Conservation (phyloP, 2,888 invertebrate genomes). For the Megamerina dolium region DNA sequence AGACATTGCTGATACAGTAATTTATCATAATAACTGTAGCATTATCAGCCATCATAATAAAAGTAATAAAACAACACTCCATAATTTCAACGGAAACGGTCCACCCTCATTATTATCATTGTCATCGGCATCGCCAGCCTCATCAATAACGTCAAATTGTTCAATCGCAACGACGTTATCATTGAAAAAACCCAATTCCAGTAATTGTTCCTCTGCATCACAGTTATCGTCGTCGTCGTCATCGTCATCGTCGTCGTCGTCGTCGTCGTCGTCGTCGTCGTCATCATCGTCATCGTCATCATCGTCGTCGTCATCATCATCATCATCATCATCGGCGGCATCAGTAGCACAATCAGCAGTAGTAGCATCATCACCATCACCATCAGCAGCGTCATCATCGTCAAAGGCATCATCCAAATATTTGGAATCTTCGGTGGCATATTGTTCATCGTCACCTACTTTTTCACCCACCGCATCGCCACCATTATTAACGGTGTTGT, state of each 20-base stretch:
- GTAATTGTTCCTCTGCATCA: constrained; percentile 12
- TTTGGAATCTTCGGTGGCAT: background rate
- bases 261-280: constrained; percentile 15
- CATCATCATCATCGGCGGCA: constrained; percentile 5
- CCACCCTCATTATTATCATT: constrained; percentile 19
- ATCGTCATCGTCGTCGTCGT: constrained; percentile 24
- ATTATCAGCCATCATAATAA: constrained; percentile 2
- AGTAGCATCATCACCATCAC: constrained; percentile 6
- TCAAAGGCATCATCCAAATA: constrained; percentile 5
- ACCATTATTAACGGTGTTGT: constrained; percentile 15
- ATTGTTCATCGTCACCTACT: background rate
- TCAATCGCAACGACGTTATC: constrained; percentile 25
- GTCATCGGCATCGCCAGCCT: constrained; percentile 41
- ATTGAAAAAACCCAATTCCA: constrained; percentile 32
- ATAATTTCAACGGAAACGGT: constrained; percentile 27
- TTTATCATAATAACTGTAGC: constrained; percentile 10
- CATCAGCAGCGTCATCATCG: background rate
- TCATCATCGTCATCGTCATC: constrained; percentile 14
- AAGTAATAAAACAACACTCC: constrained; percentile 32
- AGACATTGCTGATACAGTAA: constrained; percentile 6
- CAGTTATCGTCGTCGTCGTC: constrained; percentile 15
- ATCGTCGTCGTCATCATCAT: constrained; percentile 12
- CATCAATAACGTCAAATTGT: constrained; percentile 39
- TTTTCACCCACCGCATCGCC: constrained; percentile 3
- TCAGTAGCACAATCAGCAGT: constrained; percentile 10